Evolutionary conservation across 1,140 invertebrate genomes (phyloP).

Genomic region (Drosophila jambulina): DNA sequence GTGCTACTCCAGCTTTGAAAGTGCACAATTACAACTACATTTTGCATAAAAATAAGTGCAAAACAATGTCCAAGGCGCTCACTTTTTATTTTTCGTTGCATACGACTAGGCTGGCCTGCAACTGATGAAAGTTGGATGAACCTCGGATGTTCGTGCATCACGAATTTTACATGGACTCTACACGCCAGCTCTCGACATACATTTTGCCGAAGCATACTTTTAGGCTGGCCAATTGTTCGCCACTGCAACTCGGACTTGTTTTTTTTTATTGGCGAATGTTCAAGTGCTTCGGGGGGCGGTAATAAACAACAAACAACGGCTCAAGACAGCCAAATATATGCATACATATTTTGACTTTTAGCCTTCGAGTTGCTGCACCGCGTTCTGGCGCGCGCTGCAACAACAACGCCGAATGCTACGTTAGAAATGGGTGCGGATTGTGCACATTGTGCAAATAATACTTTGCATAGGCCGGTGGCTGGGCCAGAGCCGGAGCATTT

Average conservation of each 20-base stretch:
- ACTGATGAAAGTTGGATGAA: neutral
- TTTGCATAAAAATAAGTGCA: neutral
- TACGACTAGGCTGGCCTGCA: slow-evolving; percentile 6
- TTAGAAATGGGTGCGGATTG: slow-evolving; percentile 38
- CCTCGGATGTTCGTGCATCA: neutral
- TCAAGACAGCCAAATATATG: slow-evolving; percentile 8
- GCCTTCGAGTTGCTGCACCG: slow-evolving; percentile 5
- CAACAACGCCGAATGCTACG: slow-evolving; percentile 9
- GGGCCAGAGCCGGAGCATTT: neutral
- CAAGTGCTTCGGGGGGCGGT: neutral
- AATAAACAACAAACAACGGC: neutral
- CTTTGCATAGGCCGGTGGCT: slow-evolving; percentile 32
- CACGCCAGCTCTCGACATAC: neutral
- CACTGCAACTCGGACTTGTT: neutral
- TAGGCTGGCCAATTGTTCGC: neutral
- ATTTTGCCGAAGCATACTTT: slow-evolving; percentile 1
- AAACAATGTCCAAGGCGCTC: neutral
- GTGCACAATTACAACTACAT: neutral
- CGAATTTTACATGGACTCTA: slow-evolving; percentile 1
- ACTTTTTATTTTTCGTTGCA: slow-evolving; percentile 4
- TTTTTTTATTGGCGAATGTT: neutral
- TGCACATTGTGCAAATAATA: slow-evolving; percentile 29
- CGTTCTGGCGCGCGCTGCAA: slow-evolving; percentile 17
- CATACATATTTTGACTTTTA: slow-evolving; percentile 36
- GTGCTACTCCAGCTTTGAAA: neutral